Percentiles rank a stretch among this genome's conserved stretches.
Conservation (phyloP, 2,113 vertebrate genomes). For the Cyprinus carpio region DNA sequence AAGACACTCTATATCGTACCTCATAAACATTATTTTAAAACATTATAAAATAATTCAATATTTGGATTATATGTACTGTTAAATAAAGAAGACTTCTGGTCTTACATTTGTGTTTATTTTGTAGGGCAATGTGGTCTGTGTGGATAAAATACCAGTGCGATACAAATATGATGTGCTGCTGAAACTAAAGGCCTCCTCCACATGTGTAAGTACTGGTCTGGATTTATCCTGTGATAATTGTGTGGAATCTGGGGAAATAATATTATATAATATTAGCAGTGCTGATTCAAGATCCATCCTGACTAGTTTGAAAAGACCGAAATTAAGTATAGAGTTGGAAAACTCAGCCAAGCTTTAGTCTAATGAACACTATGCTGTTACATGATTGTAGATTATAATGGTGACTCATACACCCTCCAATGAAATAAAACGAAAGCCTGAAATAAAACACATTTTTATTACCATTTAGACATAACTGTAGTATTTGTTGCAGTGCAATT, state of each 20-base stretch:
- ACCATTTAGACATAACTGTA: no score
- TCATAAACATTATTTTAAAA: no score
- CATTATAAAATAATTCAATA: no score
- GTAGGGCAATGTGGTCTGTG: slow-evolving; percentile 66
- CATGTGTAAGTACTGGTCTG: slow-evolving; percentile 70
- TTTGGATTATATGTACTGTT: background rate
- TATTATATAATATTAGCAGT: background rate
- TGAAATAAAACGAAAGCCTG: no score
- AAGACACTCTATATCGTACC: no score
- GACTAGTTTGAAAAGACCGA: background rate
- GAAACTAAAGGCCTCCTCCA: slow-evolving; percentile 65
- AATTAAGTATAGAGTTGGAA: background rate
- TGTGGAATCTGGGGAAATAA: background rate
- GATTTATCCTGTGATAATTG: background rate
- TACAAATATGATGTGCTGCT: slow-evolving; percentile 70
- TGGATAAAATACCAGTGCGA: slow-evolving; percentile 64
- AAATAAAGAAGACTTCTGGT: background rate
- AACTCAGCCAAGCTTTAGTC: background rate
- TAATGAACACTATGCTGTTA: no score
- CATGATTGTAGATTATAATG: no score
- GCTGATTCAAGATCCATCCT: background rate
- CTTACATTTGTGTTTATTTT: slow-evolving; percentile 14
- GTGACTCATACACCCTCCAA: no score
- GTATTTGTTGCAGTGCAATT: no score
- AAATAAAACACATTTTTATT: no score